phyloP scores from a whole-genome alignment of 2,113 vertebrate genomes.

The Oceanodroma tethys region DNA sequence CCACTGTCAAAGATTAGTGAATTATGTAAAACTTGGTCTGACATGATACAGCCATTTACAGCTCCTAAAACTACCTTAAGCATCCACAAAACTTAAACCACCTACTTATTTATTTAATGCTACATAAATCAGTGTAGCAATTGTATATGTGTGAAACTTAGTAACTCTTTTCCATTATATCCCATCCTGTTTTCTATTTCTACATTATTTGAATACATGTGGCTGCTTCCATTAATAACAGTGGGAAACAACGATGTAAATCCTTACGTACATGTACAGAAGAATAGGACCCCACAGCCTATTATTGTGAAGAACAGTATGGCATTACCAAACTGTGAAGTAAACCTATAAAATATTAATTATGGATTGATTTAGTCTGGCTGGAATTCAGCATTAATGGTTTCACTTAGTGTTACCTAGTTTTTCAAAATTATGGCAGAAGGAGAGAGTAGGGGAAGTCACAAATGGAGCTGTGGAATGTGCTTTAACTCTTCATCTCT shows the following conservation, averaged over 20 bases:
- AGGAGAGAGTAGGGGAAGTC: background rate
- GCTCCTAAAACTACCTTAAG: background rate
- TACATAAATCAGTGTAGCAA: background rate
- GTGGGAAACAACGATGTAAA: background rate
- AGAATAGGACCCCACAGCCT: background rate
- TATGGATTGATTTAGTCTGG: constrained; percentile 66
- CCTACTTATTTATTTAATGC: background rate
- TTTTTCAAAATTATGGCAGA: constrained; percentile 46
- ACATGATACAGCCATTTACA: background rate
- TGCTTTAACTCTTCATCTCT: background rate
- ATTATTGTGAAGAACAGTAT: background rate
- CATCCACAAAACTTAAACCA: background rate
- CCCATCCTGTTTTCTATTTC: background rate
- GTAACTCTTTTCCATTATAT: background rate
- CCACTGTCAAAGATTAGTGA: background rate
- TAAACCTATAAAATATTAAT: constrained; percentile 72
- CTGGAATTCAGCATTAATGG: constrained; percentile 62
- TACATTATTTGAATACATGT: background rate
- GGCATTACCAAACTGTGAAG: constrained; percentile 28
- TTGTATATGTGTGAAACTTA: background rate
- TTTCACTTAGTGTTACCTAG: constrained; percentile 37
- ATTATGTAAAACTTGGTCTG: background rate
- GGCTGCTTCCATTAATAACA: background rate
- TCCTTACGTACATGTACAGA: background rate
- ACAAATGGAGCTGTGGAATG: background rate